These are phyloP conservation scores for Pteronotus mesoamericanus DNA, from an alignment of 2,797 vertebrate genomes.

Conservation along the genomic window DNA sequence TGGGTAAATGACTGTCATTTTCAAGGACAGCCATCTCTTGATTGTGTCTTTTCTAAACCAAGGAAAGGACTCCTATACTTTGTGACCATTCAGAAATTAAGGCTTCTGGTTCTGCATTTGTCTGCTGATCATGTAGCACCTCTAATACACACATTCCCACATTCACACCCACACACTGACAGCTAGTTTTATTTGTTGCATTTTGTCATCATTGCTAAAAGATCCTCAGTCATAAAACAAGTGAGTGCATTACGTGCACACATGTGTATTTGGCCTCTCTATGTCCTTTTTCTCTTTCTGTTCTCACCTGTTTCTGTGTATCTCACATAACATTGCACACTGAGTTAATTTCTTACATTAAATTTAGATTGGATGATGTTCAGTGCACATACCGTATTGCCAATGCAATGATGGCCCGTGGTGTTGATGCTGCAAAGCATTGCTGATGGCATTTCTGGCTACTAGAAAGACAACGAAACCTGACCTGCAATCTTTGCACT, in stretches of 20 bases:
- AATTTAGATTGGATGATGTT: neutral
- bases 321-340: neutral
- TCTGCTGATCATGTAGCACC: neutral
- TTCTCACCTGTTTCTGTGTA: neutral
- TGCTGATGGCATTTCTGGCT: neutral
- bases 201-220: slow-evolving; percentile 36
- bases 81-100: slow-evolving; percentile 25
- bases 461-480: neutral
- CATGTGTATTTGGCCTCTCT: neutral
- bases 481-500: neutral
- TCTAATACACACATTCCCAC: neutral
- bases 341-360: slow-evolving; percentile 14
- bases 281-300: neutral
- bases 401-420: neutral
- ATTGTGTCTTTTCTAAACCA: neutral
- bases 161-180: neutral
- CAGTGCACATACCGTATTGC: neutral
- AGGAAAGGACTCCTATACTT: neutral
- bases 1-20: neutral
- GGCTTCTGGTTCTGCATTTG: neutral
- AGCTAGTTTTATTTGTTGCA: neutral
- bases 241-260: neutral
- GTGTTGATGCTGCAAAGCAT: neutral
- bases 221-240: neutral
- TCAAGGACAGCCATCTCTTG: neutral